Base-by-base conservation (phyloP, 2,113 vertebrate species). In the Chaetodon trifascialis region DNA sequence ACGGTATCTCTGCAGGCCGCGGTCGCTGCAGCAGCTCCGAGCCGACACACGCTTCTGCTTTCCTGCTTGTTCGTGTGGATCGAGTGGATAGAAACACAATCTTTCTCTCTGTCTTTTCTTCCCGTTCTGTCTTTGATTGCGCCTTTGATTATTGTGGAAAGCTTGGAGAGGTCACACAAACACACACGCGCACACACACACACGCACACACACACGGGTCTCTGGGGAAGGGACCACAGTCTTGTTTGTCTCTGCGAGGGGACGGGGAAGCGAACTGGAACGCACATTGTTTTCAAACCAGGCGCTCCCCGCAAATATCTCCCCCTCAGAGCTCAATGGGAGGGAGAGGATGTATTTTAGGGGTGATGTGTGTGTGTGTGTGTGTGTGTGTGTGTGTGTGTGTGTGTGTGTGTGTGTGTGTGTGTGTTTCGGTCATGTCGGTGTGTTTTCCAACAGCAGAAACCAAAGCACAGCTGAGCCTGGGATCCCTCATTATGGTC, bases 231-330 rank as follows among this genome's bases (percentile, higher is more conserved):
- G 83, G 80, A 91, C 89, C 89, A 86, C 85, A 91, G 70, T 82
- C 83, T 79, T 90, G 86, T 91, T 91, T 92, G 89, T 91, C 76
- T 91, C 88, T 34, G 42, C 0, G 42, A 25, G 19, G 73, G 66
- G 75, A 88, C 64, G 30, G 47, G 52, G 60, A 46, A 74, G 69
- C 11, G 36, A 79, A 86, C 72, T 90, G 90, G 88, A 88, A 89
- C 82, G 79, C 63, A 60, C 90, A 91, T 91, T 93, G 94, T 95
- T 93, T 91, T 94, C 84, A 90, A 92, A 92, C 86, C 87, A 92
- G 91, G 87, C 62, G 55, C 80, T 82, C 75, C 58, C 91, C 91
- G 25, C 90, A 91, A 90, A 85, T 89, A 91, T 92, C 86, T 83
- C 88, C 83, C 86, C 88, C 88, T 86, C 87, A 42, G 79, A 83